Evolutionary conservation across 2,888 invertebrate species (phyloP).

Genomic region (Apodemia zela): DNA sequence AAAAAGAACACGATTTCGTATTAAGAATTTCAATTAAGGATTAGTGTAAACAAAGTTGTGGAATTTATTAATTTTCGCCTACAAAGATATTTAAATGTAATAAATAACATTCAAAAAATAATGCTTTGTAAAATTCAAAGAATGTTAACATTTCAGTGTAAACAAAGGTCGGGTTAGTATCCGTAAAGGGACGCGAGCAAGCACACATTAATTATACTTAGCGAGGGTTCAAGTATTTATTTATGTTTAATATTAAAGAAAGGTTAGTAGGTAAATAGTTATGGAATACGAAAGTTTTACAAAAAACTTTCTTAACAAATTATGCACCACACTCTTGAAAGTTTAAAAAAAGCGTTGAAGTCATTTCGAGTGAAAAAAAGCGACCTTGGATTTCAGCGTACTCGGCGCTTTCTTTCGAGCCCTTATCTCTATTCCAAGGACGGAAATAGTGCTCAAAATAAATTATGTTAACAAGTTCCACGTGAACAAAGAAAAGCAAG

Average conservation of each 20-base stretch:
- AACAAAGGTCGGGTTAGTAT: constrained; percentile 58
- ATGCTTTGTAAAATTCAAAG: constrained; percentile 50
- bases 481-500: too few relatives aligned
- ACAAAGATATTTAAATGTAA: constrained; percentile 11
- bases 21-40: too few relatives aligned
- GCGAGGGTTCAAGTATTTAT: constrained; percentile 49
- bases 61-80: neutral
- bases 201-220: constrained; percentile 74
- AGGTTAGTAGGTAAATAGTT: constrained; percentile 29
- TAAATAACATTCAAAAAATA: constrained; percentile 30
- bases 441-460: too few relatives aligned
- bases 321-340: too few relatives aligned
- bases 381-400: too few relatives aligned
- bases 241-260: constrained; percentile 34
- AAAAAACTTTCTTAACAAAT: too few relatives aligned
- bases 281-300: neutral
- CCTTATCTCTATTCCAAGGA: too few relatives aligned
- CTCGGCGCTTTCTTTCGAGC: too few relatives aligned
- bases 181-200: constrained; percentile 66
- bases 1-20: too few relatives aligned
- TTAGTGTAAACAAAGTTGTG: neutral
- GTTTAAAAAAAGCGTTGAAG: too few relatives aligned
- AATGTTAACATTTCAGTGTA: constrained; percentile 57
- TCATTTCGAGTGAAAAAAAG: too few relatives aligned
- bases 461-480: too few relatives aligned